phyloP scores from a whole-genome alignment of 2,113 vertebrate species.

The Oreotrochilus melanogaster region DNA sequence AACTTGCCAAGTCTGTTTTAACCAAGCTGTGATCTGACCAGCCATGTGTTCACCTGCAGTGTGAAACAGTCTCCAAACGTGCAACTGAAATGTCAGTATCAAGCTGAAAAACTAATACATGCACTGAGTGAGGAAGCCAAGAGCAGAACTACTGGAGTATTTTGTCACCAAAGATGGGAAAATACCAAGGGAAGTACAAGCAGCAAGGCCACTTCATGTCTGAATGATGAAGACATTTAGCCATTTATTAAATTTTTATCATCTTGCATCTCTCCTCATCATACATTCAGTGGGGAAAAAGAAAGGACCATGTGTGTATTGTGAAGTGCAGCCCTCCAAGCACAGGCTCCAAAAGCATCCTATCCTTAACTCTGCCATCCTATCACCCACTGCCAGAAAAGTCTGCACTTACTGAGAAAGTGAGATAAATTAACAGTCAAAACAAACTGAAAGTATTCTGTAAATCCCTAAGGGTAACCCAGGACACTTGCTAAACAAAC shows the following conservation, averaged over 20 bases:
- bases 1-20: not conserved
- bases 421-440: constrained; percentile 50
- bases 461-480: constrained; percentile 24
- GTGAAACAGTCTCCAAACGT: not conserved
- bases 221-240: not conserved
- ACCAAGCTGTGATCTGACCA: not conserved
- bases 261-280: not conserved
- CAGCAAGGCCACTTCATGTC: not conserved
- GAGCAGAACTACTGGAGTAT: not conserved
- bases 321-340: not conserved
- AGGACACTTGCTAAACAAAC: not conserved
- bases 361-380: not conserved
- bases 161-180: constrained; percentile 10
- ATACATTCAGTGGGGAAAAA: not conserved
- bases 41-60: not conserved
- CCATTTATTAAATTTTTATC: not conserved
- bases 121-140: not conserved
- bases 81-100: not conserved
- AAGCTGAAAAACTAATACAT: not conserved
- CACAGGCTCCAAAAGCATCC: not conserved
- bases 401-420: not conserved
- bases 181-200: not conserved
- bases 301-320: not conserved
- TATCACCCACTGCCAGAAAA: not conserved
- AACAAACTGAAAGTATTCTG: not conserved